Conservation (phyloP, 2,113 vertebrate genomes). For the Hippocampus guttulatus region DNA sequence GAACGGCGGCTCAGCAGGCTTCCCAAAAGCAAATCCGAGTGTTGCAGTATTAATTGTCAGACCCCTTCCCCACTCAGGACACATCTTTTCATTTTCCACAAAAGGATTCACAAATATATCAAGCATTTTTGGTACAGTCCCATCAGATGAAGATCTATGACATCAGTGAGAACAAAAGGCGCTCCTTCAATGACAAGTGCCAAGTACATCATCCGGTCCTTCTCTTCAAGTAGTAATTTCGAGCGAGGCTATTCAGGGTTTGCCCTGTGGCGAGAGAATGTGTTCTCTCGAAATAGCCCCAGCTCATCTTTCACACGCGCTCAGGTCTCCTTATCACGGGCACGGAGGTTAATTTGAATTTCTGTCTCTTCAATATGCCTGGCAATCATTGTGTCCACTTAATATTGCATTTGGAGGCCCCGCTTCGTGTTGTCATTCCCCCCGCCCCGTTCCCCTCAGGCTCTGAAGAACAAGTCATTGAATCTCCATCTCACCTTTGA, state of each 20-base stretch:
- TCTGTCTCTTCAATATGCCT: conserved; percentile 66
- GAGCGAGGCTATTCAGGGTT: conserved; percentile 76
- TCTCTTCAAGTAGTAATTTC: conserved; percentile 73
- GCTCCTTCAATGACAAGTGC: conserved; percentile 76
- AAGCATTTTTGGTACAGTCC: conserved; percentile 50
- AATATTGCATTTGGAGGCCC: conserved; percentile 70
- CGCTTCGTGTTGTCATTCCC: conserved; percentile 49
- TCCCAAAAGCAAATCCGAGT: not conserved
- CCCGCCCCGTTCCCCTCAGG: conserved; percentile 18
- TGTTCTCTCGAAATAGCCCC: conserved; percentile 77
- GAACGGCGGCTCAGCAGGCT: not conserved
- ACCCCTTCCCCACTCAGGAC: not conserved
- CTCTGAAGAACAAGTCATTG: conserved; percentile 51
- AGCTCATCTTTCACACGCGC: conserved; percentile 78
- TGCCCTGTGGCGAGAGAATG: conserved; percentile 77
- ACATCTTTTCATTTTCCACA: conserved; percentile 56
- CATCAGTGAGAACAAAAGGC: conserved; percentile 64
- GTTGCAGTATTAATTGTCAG: conserved; percentile 1
- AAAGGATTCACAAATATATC: conserved; percentile 59
- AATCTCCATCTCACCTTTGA: not conserved
- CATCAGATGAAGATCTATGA: conserved; percentile 71
- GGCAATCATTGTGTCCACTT: conserved; percentile 62
- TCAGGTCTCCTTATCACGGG: conserved; percentile 72
- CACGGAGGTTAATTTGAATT: conserved; percentile 70
- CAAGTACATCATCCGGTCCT: conserved; percentile 68